Base-by-base conservation (phyloP, 2,113 vertebrate species). In the Calyptommatus sinebrachiatus region DNA sequence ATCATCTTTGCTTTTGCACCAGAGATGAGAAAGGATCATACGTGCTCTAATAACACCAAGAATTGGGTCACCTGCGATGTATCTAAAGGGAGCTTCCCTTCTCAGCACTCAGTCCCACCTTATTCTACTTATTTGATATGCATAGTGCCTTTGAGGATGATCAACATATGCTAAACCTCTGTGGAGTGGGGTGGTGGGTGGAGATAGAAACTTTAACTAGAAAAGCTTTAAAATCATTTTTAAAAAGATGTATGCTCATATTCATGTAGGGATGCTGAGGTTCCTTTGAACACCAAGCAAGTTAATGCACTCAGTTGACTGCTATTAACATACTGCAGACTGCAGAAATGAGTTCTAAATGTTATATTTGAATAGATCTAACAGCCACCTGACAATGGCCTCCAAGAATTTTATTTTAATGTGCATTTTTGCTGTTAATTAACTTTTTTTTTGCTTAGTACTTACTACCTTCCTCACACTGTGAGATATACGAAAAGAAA, bases 381-480 rank as follows among this genome's bases (percentile, higher is more conserved):
- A 41, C 62, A 84, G 12, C 75, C 57, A 87, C 73, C 78, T 76
- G 73, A 62, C 80, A 84, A 80, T 70, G 80, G 10, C 68, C 31
- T 28, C 3, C 22, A 80, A 87, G 21, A 76, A 0, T 11, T 14
- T 82, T 9, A 70, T 74, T 70, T 85, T 66, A 78, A 35, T 48
- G 28, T 69, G 45, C 78, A 73, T 90, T 91, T 91, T n/a, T 76
- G 84, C 70, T 88, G 80, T 91, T 89, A 92, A 93, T 92, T 92
- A 92, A 85, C 85, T 91, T 88, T 78, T 91, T 88, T 78, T 61
- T 79, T 57, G 53, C 85, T 88, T 70, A 45, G 67, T 69, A 78
- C 41, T 46, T 61, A 78, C 84, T 77, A 53, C 81, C 45, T 85
- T 84, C 81, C 74, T 83, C 82, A 79, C 65, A 84, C 83, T 86